A percentile compares a stretch with the other conserved stretches of the same genome.
Evolutionary conservation across 2,888 invertebrate species (phyloP).

Genomic region (Doris montereyensis): DNA sequence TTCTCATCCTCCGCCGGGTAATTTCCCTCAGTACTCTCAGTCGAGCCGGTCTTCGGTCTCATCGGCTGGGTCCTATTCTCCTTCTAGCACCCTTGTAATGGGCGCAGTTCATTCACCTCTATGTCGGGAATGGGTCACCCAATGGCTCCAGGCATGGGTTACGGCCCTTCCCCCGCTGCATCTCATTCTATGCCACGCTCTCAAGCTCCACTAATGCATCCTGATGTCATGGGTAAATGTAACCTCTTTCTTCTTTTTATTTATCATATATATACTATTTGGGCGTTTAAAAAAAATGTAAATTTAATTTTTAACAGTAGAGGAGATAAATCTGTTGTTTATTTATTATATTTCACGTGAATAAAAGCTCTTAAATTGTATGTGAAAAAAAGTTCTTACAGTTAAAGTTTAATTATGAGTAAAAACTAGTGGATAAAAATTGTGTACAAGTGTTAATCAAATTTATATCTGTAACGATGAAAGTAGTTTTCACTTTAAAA

Average conservation of each 20-base stretch:
- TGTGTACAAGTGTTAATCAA: too few species aligned
- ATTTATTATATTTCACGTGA: too few species aligned
- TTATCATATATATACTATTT: too few species aligned
- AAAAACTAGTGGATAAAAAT: too few species aligned
- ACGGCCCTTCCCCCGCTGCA: slow-evolving; percentile 42
- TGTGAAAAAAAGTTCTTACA: too few species aligned
- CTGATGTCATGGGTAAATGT: slow-evolving; percentile 40
- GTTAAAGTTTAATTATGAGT: too few species aligned
- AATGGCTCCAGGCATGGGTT: slow-evolving; percentile 48
- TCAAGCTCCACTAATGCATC: slow-evolving; percentile 41
- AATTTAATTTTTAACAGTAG: too few species aligned
- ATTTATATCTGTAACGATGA: too few species aligned
- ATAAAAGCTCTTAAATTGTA: too few species aligned
- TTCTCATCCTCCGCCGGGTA: background rate
- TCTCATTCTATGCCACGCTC: slow-evolving; percentile 41
- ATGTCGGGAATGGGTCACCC: slow-evolving; percentile 62
- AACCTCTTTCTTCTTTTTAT: background rate
- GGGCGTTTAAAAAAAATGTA: too few species aligned
- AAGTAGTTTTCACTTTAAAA: too few species aligned
- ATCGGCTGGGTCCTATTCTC: slow-evolving; percentile 39
- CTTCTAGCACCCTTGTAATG: slow-evolving; percentile 43
- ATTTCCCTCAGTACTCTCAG: slow-evolving; percentile 36
- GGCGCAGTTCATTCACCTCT: slow-evolving; percentile 48
- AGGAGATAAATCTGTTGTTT: too few species aligned
- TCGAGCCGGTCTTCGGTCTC: slow-evolving; percentile 41